Base-by-base conservation (phyloP, 2,888 invertebrate genomes). In the Thyatira batis region DNA sequence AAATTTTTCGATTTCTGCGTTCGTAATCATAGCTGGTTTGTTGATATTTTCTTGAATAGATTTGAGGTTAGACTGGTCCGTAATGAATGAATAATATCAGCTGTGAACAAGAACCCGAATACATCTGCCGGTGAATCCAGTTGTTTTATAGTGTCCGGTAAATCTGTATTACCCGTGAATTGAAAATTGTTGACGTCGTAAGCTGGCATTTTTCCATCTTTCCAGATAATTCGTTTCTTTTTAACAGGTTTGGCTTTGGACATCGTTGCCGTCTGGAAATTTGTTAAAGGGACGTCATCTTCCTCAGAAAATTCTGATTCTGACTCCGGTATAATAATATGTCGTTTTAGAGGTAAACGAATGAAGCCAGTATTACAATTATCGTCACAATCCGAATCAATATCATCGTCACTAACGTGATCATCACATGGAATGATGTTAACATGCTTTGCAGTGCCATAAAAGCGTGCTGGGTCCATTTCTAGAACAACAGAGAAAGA, bases 61-160 rank as follows among this genome's bases (percentile, higher is more conserved):
- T 55, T 61, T 63, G 30, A 66, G 17, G 39, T 66, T 66, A 23
- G 66, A 59, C 39, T 66, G 61, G 13, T 59, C 52, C 20, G 43
- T 44, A 30, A 60, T 64, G 1, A 54, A 11, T 11, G 43, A 44
- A 58, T 50, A 20, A 61, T 11, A 50, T 61, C 58, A 28, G 51
- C 51, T 13, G 55, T 51, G 46, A 60, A 53, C 20, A 57, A 52
- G 46, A 56, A 59, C 17, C 49, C n/a, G 25, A 58, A 58, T 50
- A 51, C 23, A 17, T 58, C 53, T 17, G 45, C 49, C 10, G 58
- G 58, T 28, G 53, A 30, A 27, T 53, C 49, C 17, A 55, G 23
- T 49, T 58, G 20, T 49, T 33, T 28, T 23, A 49, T 52, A 20
- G 21, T 20, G n/a, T 49, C 54, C 10, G 54, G 51, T 23, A 55